phyloP scores from a whole-genome alignment of 2,797 vertebrate genomes.

The Trachops cirrhosus region DNA sequence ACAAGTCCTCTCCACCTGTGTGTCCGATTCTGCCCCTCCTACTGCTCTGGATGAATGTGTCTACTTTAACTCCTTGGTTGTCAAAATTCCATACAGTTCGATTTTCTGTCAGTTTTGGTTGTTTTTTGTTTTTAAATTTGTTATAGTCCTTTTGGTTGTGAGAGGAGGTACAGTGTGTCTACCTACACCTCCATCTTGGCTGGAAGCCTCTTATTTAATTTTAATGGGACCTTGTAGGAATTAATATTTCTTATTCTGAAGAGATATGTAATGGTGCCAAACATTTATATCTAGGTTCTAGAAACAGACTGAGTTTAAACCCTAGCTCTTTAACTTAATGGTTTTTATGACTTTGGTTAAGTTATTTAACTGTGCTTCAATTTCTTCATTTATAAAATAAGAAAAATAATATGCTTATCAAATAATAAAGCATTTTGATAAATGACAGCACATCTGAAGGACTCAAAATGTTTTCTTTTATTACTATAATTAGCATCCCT shows the following conservation, averaged over 20 bases:
- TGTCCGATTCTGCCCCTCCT: too few species aligned
- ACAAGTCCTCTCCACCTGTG: too few species aligned
- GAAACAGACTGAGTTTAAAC: neutral
- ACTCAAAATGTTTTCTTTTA: neutral
- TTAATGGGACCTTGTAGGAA: neutral
- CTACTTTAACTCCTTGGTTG: too few species aligned
- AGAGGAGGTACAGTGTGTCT: too few species aligned
- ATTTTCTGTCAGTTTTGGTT: too few species aligned
- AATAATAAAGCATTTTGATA: neutral
- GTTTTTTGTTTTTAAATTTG: too few species aligned
- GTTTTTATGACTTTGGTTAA: neutral
- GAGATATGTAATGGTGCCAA: neutral
- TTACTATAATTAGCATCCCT: neutral
- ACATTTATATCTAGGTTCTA: neutral
- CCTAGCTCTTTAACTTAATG: neutral
- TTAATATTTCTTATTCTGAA: neutral
- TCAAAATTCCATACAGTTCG: too few species aligned
- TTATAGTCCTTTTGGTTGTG: too few species aligned
- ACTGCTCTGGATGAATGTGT: too few species aligned
- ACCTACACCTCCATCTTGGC: too few species aligned
- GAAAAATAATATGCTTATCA: neutral
- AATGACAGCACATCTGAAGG: neutral
- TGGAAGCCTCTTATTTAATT: neutral
- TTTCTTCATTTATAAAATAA: neutral
- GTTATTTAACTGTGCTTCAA: neutral